Base-by-base conservation (phyloP, 2,113 vertebrate species). In the Atractosteus spatula region DNA sequence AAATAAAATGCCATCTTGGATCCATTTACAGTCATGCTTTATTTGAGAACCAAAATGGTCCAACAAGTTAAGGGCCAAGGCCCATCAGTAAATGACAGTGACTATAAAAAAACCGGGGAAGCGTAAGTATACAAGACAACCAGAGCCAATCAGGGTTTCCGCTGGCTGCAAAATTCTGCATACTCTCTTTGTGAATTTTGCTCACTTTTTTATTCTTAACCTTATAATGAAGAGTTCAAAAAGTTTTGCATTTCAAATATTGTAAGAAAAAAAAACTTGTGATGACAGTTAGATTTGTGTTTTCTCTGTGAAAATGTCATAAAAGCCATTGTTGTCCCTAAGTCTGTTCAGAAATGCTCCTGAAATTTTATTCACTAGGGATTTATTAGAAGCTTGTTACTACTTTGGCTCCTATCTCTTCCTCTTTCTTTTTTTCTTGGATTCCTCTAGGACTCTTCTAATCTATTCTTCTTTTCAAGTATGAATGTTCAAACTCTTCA, bases 371-470 rank as follows among this genome's bases (percentile, higher is more conserved):
- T 4, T 5, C 42, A 47, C n/a, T 44, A 5, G 4, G 65, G 16
- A 69, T 69, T 55, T 62, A 69, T n/a, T 29, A 62, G 55, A 43
- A 43, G 44, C 41, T 13, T 68, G 11, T 55, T 74, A 55, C 44
- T 42, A 45, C 41, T 64, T 59, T 61, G 41, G 11, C 16, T 4
- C 45, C 47, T 62, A 11, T 43, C 45, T 55, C 16, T 45, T 55
- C 66, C 29, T 59, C 56, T 61, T 13, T 62, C 7, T 55, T 29
- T 41, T 63, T 3, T 55, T 44, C 8, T 56, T 11, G 16, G 16
- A 55, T 69, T 55, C 57, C 43, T 69, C 54, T 16, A 68, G 59
- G 66, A 42, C 14, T 56, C 42, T 69, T 74, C 55, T 74, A 69
- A 69, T 74, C 66, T 64, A n/a, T 47, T 64, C 41, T 17, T 43